phyloP scores from a whole-genome alignment of 2,888 invertebrate genomes.

The Oscheius sp. region DNA sequence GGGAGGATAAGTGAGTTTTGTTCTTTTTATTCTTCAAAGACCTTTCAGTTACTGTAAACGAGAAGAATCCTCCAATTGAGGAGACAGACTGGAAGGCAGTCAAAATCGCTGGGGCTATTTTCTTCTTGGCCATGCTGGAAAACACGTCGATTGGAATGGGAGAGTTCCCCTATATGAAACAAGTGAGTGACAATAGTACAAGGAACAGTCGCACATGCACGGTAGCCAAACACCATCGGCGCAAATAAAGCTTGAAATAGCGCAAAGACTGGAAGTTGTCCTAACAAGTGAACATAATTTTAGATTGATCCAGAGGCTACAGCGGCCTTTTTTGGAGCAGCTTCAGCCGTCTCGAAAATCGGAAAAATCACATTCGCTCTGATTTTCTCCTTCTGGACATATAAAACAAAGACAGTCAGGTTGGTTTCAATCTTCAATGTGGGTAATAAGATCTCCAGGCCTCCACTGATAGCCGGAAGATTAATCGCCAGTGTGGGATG shows the following conservation, averaged over 20 bases:
- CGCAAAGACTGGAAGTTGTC: too few species aligned
- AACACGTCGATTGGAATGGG: slow-evolving; percentile 53
- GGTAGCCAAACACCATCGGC: too few species aligned
- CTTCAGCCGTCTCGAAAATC: slow-evolving; percentile 45
- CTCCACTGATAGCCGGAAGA: slow-evolving; percentile 43
- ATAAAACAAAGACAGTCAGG: slow-evolving; percentile 44
- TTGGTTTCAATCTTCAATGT: slow-evolving; percentile 26
- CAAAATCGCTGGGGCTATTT: slow-evolving; percentile 38
- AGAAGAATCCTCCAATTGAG: background rate
- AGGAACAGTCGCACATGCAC: too few species aligned
- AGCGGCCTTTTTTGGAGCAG: slow-evolving; percentile 49
- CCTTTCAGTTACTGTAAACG: background rate
- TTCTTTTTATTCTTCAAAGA: background rate
- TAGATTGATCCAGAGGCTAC: slow-evolving; percentile 49
- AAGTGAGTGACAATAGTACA: slow-evolving; percentile 28
- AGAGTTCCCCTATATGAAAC: slow-evolving; percentile 52
- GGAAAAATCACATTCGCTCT: slow-evolving; percentile 50
- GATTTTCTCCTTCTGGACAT: slow-evolving; percentile 50
- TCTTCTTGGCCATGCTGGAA: slow-evolving; percentile 48
- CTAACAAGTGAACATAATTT: background rate
- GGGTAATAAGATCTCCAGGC: slow-evolving; percentile 29
- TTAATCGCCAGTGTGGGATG: slow-evolving; percentile 43
- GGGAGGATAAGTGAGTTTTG: background rate
- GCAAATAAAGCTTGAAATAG: background rate
- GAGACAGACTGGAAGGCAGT: slow-evolving; percentile 38